Percentiles rank a stretch among this genome's conserved stretches.
These are phyloP conservation scores for Melanostoma scalare DNA, from an alignment of 2,888 invertebrate species.

Conservation along the genomic window DNA sequence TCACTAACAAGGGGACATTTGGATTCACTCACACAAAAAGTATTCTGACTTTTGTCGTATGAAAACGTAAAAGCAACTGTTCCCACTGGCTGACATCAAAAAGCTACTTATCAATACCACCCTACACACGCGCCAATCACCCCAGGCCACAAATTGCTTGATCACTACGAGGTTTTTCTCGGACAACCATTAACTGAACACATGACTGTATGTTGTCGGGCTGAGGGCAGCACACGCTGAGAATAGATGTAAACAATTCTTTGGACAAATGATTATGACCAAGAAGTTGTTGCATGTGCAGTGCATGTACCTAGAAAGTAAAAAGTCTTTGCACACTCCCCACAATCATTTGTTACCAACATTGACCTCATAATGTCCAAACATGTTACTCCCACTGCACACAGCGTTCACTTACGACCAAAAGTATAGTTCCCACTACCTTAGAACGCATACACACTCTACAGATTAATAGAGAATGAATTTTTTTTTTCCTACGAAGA, in stretches of 20 bases:
- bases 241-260: slow-evolving; percentile 59
- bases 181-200: slow-evolving; percentile 43
- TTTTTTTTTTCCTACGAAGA: slow-evolving; percentile 15
- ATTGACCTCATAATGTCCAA: slow-evolving; percentile 68
- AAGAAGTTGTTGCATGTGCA: slow-evolving; percentile 65
- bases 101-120: slow-evolving; percentile 32
- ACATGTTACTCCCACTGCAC: slow-evolving; percentile 17
- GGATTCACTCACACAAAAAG: no score
- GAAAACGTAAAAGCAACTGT: slow-evolving; percentile 4
- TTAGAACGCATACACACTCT: neutral
- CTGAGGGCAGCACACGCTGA: slow-evolving; percentile 8
- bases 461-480: slow-evolving; percentile 62
- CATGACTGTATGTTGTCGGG: slow-evolving; percentile 1
- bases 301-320: slow-evolving; percentile 45
- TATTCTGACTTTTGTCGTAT: no score
- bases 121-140: slow-evolving; percentile 29
- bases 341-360: slow-evolving; percentile 63
- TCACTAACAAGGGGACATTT: no score
- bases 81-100: slow-evolving; percentile 4
- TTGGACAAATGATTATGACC: slow-evolving; percentile 65
- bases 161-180: slow-evolving; percentile 29
- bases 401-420: neutral
- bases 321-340: slow-evolving; percentile 52
- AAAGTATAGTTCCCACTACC: neutral
- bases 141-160: slow-evolving; percentile 42